Evolutionary conservation across 2,888 invertebrate species (phyloP).

Genomic region (Drosophila pseudotakahashii): DNA sequence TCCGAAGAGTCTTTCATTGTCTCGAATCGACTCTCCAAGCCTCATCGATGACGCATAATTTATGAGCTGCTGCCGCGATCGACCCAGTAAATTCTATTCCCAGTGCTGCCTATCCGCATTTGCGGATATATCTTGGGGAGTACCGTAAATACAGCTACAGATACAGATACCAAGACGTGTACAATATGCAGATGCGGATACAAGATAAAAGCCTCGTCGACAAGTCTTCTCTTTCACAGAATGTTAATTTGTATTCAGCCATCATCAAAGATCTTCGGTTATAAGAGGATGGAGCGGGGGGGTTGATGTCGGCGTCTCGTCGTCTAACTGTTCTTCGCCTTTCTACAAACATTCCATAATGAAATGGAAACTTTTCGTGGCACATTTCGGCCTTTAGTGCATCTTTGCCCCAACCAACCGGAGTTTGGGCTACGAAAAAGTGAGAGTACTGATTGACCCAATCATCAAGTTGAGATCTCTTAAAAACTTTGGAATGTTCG

Average conservation of each 20-base stretch:
- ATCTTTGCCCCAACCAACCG: slow-evolving; percentile 11
- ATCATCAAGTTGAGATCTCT: slow-evolving; percentile 3
- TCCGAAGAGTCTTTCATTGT: slow-evolving; percentile 30
- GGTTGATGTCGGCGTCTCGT: slow-evolving; percentile 43
- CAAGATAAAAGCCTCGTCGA: slow-evolving; percentile 24
- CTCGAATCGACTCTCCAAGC: slow-evolving; percentile 6
- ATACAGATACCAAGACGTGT: slow-evolving; percentile 9
- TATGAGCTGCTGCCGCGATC: slow-evolving; percentile 21
- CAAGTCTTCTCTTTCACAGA: slow-evolving; percentile 56
- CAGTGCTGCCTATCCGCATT: slow-evolving; percentile 17
- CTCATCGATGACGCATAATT: slow-evolving; percentile 56
- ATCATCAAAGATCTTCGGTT: slow-evolving; percentile 16
- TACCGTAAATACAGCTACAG: slow-evolving; percentile 22
- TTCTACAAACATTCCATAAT: slow-evolving; percentile 63
- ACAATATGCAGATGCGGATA: slow-evolving; percentile 42
- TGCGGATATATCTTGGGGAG: slow-evolving; percentile 16
- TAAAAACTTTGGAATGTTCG: background rate
- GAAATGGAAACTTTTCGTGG: slow-evolving; percentile 64
- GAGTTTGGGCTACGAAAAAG: slow-evolving; percentile 26
- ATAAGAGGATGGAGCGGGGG: background rate
- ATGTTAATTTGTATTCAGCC: slow-evolving; percentile 65
- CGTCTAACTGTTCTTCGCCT: slow-evolving; percentile 57
- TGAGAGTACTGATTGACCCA: slow-evolving; percentile 15
- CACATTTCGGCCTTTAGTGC: slow-evolving; percentile 18
- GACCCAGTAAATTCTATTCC: slow-evolving; percentile 55